These are phyloP conservation scores for Iguana delicatissima DNA, from an alignment of 2,797 vertebrate species.

Conservation along the genomic window DNA sequence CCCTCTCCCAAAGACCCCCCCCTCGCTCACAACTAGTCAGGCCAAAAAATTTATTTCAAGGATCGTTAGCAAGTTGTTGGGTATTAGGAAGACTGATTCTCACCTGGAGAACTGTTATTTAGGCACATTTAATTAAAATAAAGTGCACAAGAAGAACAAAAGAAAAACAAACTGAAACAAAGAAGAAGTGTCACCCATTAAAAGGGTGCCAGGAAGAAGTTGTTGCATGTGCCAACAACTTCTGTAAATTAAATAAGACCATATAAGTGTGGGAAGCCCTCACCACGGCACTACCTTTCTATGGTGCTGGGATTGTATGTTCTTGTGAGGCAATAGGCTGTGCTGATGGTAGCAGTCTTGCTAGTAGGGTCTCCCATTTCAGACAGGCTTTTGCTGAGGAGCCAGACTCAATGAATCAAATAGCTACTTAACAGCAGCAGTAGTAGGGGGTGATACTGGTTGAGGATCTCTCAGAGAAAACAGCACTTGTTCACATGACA, in stretches of 20 bases:
- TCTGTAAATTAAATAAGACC: background rate
- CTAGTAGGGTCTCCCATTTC: too few relatives aligned
- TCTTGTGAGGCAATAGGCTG: too few relatives aligned
- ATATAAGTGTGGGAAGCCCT: background rate
- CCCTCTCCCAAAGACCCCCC: background rate
- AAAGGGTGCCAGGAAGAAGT: constrained; percentile 42
- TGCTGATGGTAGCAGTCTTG: too few relatives aligned
- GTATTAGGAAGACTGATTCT: constrained; percentile 75
- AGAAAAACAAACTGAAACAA: constrained; percentile 42
- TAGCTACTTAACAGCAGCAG: too few relatives aligned
- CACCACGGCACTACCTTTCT: background rate
- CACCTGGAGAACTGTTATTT: constrained; percentile 74
- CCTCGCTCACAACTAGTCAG: constrained; percentile 67
- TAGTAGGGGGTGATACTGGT: too few relatives aligned
- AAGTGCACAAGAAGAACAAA: background rate
- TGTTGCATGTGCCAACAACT: background rate
- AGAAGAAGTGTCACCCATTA: constrained; percentile 56
- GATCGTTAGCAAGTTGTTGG: constrained; percentile 64
- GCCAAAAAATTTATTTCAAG: constrained; percentile 71
- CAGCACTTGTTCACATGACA: too few relatives aligned
- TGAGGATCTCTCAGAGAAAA: too few relatives aligned
- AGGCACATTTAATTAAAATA: constrained; percentile 75
- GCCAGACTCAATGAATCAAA: too few relatives aligned
- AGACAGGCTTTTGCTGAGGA: too few relatives aligned
- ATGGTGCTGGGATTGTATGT: too few relatives aligned